A percentile compares a stretch with the other conserved stretches of the same genome.
These are phyloP conservation scores for Cheilosia pagana DNA, from an alignment of 2,888 invertebrate genomes.

Conservation along the genomic window DNA sequence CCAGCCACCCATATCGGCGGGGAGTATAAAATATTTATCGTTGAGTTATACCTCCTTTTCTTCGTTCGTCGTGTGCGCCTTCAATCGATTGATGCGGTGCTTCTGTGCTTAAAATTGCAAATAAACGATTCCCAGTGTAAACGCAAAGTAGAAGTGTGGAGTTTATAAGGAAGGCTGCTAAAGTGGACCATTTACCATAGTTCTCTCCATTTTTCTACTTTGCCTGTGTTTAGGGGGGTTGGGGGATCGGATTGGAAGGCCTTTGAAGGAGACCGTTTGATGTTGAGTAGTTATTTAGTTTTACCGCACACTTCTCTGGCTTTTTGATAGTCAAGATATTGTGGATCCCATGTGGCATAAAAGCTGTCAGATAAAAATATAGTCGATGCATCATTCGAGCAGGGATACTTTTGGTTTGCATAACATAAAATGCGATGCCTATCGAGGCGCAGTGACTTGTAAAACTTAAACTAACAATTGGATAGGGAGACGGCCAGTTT, in stretches of 20 bases:
- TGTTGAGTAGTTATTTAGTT: conserved; percentile 43
- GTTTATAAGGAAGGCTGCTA: conserved; percentile 16
- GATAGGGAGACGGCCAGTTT: background rate
- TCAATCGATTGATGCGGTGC: conserved; percentile 47
- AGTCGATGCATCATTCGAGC: background rate
- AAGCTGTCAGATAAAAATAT: conserved; percentile 11
- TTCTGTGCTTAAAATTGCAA: conserved; percentile 30
- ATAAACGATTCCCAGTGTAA: conserved; percentile 45
- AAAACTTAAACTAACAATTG: conserved; percentile 19
- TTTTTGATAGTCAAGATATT: background rate
- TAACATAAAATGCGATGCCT: conserved; percentile 22
- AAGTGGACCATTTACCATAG: conserved; percentile 35
- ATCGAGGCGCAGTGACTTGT: conserved; percentile 17
- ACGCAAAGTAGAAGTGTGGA: conserved; percentile 29
- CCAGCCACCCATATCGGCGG: background rate
- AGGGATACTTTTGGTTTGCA: background rate
- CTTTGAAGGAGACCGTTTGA: conserved; percentile 21
- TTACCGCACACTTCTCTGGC: background rate
- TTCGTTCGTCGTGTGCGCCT: background rate
- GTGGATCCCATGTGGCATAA: background rate
- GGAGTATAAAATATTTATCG: conserved; percentile 29
- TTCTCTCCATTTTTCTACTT: background rate
- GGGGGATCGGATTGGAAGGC: conserved; percentile 10
- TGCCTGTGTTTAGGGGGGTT: background rate
- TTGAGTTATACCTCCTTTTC: conserved; percentile 5